phyloP scores from a whole-genome alignment of 2,888 invertebrate species.

The Belgica antarctica region DNA sequence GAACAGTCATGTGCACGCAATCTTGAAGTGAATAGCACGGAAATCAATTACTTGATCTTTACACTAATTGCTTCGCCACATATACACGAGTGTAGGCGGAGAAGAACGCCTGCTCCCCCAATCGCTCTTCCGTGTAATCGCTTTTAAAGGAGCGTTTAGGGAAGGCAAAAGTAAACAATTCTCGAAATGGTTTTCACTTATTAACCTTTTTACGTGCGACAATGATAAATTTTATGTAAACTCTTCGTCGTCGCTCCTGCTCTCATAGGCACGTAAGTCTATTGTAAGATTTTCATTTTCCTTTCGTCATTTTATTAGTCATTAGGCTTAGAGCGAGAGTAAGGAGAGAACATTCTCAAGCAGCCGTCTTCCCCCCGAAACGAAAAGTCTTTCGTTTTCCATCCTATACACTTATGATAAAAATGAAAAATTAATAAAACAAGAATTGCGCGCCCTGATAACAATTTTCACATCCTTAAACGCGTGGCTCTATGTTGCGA shows the following conservation, averaged over 20 bases:
- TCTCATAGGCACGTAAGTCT: neutral
- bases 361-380: neutral
- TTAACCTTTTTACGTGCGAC: slow-evolving; percentile 18
- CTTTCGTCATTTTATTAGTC: too few relatives aligned
- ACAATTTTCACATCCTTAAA: neutral
- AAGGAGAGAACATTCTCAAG: neutral
- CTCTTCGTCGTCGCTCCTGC: neutral
- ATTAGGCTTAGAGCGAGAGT: neutral
- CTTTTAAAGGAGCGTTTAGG: neutral
- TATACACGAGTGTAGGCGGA: neutral
- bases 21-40: neutral
- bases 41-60: slow-evolving; percentile 24
- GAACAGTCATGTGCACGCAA: too few relatives aligned
- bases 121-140: neutral
- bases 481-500: neutral
- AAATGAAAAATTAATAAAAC: neutral
- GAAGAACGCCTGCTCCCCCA: neutral
- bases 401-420: neutral
- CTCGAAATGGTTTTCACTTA: slow-evolving; percentile 1
- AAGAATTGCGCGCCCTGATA: neutral
- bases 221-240: slow-evolving; percentile 7
- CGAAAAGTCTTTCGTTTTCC: neutral
- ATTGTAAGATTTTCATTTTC: neutral
- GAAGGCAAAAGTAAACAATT: neutral
- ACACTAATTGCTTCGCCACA: neutral